Evolutionary conservation across 2,113 vertebrate genomes (phyloP), one percentile per base, ranked within the genome.

Genomic region (Festucalex cinctus): DNA sequence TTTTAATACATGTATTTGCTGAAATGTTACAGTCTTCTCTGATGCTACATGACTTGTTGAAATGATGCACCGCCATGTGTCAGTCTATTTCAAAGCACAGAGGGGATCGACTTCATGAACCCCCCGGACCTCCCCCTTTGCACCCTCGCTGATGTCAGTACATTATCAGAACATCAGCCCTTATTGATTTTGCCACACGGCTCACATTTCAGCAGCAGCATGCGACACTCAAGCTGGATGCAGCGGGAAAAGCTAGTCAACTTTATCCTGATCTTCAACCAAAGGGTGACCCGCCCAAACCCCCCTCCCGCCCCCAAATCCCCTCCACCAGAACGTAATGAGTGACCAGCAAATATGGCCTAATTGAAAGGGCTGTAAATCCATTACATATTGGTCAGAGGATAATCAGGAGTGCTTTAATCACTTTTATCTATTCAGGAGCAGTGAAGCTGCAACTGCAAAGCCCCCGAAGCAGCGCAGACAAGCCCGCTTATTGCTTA

Each of bases 281-380:
- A 91, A 92, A 93, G 92, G 93, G 93, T 95, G 91, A 86, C 89
- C 81, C 65, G 46, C 41, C 56, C n/a, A n/a, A n/a, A n/a, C n/a
- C 62, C 66, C 65, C 32, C 3, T 51, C 59, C 54, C 75, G n/a
- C 66, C 56, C 20, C 43, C 39, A 49, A 48, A 14, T 90, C 88
- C 92, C 65, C 68, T 69, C 35, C 59, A n/a, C 69, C 92, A 91
- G 93, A 92, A 94, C 95, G 94, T 95, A 97, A 96, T 95, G 93
- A 95, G 94, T 94, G 94, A 93, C 94, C 93, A 93, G 95, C 95
- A 97, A 97, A 98, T 94, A 95, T 91, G 92, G 92, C 94, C 95
- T 97, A 98, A 97, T 98, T 98, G 94, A 98, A 98, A 97, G 94
- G 94, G 94, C 95, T 96, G 94, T 96, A 97, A 97, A 97, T 95